A percentile compares a stretch with the other conserved stretches of the same genome.
phyloP scores from a whole-genome alignment of 2,113 vertebrate genomes.

The Bujurquina vittata region DNA sequence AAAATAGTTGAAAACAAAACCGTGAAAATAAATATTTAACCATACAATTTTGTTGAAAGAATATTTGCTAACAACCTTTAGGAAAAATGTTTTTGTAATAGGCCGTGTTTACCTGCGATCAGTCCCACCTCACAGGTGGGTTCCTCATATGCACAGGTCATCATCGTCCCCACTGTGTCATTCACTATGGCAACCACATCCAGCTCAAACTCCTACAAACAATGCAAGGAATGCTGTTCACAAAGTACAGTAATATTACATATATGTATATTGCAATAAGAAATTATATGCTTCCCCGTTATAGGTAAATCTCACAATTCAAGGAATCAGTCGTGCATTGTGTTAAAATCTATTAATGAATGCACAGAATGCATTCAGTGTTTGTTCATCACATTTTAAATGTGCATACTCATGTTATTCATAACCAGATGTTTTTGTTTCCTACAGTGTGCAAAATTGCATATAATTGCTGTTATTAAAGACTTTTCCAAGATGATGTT shows the following conservation, averaged over 20 bases:
- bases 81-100: not conserved
- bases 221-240: not conserved
- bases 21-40: not conserved
- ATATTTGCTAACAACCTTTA: not conserved
- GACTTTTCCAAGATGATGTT: not conserved
- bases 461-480: not conserved
- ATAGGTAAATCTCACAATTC: not conserved
- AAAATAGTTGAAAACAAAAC: not conserved
- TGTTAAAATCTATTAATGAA: not conserved
- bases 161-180: slow-evolving; percentile 98
- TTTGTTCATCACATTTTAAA: not conserved
- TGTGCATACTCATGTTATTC: not conserved
- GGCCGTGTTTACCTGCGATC: slow-evolving; percentile 85
- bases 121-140: slow-evolving; percentile 95
- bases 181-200: slow-evolving; percentile 98
- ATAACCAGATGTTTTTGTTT: not conserved
- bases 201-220: slow-evolving; percentile 92
- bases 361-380: not conserved
- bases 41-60: not conserved
- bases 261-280: not conserved
- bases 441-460: not conserved
- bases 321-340: slow-evolving; percentile 8
- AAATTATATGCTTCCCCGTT: not conserved
- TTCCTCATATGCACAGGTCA: slow-evolving; percentile 99
- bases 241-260: not conserved